Evolutionary conservation across 2,113 vertebrate species (phyloP).

Genomic region (Cathartes aura): DNA sequence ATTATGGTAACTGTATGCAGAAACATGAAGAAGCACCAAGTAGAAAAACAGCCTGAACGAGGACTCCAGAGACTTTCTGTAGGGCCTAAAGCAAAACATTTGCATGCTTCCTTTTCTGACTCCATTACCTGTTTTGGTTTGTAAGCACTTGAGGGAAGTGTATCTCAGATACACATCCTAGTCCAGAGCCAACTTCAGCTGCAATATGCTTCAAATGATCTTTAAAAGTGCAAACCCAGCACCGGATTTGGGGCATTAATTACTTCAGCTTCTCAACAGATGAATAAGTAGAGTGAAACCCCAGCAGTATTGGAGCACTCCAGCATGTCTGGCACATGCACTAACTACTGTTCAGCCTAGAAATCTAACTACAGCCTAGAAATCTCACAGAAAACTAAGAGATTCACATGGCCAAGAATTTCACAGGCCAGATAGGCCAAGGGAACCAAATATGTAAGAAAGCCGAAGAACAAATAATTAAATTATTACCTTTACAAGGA

Average conservation of each 20-base stretch:
- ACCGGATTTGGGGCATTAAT: not conserved
- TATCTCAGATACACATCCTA: not conserved
- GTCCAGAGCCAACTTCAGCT: not conserved
- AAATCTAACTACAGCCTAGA: not conserved
- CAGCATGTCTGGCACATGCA: fast-evolving
- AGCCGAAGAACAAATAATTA: not conserved
- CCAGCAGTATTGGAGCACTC: not conserved
- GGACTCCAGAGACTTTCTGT: not conserved
- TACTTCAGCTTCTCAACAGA: not conserved
- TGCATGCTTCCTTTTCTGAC: not conserved
- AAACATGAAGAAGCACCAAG: not conserved
- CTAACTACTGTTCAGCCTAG: not conserved
- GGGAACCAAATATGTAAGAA: not conserved
- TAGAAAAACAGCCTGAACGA: not conserved
- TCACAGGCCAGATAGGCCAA: not conserved
- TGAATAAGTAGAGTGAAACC: not conserved
- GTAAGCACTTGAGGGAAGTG: not conserved
- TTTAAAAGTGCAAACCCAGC: not conserved
- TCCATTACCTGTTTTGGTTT: not conserved
- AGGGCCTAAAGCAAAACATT: not conserved
- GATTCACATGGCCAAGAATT: not conserved
- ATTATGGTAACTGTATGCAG: not conserved
- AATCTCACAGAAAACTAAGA: not conserved
- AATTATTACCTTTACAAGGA: not conserved
- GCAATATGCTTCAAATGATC: not conserved